A percentile compares a stretch with the other conserved stretches of the same genome.
These are phyloP conservation scores for Coendou prehensilis DNA, from an alignment of 2,797 vertebrate genomes.

Conservation along the genomic window DNA sequence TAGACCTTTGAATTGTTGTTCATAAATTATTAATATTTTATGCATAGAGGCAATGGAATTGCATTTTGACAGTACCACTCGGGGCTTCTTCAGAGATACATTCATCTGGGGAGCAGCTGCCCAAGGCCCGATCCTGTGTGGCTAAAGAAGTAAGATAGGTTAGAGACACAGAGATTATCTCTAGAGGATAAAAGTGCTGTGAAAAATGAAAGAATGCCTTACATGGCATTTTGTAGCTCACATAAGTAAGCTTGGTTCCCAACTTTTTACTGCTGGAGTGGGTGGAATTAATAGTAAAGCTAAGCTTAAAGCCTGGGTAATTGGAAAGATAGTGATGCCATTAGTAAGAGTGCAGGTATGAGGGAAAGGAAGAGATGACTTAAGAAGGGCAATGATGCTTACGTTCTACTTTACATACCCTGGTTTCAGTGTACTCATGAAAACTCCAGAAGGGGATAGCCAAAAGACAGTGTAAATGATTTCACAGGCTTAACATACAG, in stretches of 20 bases:
- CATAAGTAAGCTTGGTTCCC: not conserved
- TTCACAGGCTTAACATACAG: not conserved
- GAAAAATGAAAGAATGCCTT: not conserved
- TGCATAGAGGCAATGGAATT: not conserved
- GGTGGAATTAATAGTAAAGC: not conserved
- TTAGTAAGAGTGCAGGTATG: not conserved
- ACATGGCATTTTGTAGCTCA: not conserved
- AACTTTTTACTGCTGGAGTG: not conserved
- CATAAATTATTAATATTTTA: conserved; percentile 7
- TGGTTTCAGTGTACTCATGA: not conserved
- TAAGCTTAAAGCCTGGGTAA: not conserved
- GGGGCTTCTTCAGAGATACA: not conserved
- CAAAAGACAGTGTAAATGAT: not conserved
- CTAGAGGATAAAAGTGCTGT: not conserved
- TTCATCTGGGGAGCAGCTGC: not conserved
- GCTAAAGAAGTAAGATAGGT: not conserved
- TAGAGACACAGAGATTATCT: not conserved
- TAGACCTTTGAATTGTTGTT: not conserved
- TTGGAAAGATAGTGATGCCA: not conserved
- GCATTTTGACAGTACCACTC: not conserved
- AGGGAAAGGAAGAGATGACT: not conserved
- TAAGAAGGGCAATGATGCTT: not conserved
- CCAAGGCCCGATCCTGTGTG: not conserved
- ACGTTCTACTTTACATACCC: not conserved
- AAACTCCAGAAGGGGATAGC: not conserved